Evolutionary conservation across 2,113 vertebrate genomes (phyloP).

Genomic region (Girardinichthys multiradiatus): DNA sequence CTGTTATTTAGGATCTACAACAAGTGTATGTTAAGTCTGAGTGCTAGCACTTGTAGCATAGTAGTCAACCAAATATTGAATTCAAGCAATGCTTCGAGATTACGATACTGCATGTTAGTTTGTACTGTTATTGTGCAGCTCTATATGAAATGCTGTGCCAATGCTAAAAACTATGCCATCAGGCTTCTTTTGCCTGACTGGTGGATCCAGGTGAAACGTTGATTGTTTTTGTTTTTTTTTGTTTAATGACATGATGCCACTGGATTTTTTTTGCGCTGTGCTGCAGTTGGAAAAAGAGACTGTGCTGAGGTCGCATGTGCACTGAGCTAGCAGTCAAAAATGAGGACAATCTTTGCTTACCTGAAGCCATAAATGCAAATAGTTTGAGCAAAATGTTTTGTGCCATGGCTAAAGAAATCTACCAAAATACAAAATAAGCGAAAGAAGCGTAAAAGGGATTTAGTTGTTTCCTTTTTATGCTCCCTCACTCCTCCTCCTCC

Average conservation of each 20-base stretch:
- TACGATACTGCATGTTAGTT: neutral
- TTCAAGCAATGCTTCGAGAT: neutral
- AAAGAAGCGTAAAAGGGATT: conserved; percentile 34
- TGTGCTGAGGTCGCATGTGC: conserved; percentile 42
- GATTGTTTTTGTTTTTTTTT: conserved; percentile 45
- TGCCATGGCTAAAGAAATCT: conserved; percentile 15
- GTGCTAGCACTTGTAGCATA: neutral
- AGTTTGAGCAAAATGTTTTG: conserved; percentile 13
- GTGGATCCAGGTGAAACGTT: conserved; percentile 11
- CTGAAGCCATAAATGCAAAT: neutral
- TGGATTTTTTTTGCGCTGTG: conserved; percentile 42
- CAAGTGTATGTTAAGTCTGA: neutral
- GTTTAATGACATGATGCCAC: conserved; percentile 52
- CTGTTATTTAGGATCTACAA: no score
- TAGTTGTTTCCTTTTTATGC: conserved; percentile 26
- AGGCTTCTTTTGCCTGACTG: conserved; percentile 18
- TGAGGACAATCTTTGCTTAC: conserved; percentile 25
- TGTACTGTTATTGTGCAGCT: neutral
- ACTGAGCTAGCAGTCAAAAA: conserved; percentile 17
- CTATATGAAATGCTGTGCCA: neutral
- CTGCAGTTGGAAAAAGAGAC: conserved; percentile 49
- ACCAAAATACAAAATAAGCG: neutral
- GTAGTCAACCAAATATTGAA: neutral
- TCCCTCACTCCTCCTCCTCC: conserved; percentile 48
- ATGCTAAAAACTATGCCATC: neutral